Evolutionary conservation across 2,113 vertebrate genomes (phyloP).

Genomic region (Odontesthes bonariensis): DNA sequence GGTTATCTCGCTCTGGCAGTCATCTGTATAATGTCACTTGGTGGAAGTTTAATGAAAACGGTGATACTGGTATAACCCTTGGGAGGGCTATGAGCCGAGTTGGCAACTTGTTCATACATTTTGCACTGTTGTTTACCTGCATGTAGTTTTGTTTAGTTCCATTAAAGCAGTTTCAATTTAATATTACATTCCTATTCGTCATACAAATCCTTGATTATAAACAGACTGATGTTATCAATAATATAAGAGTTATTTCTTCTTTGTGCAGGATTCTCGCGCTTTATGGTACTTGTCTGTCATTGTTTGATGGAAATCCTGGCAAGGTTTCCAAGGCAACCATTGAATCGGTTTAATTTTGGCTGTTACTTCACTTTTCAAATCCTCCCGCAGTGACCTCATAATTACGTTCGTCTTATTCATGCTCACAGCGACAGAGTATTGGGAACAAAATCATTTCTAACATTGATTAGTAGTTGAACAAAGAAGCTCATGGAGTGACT

Average conservation of each 20-base stretch:
- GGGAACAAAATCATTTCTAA: conserved; percentile 39
- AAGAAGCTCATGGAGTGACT: conserved; percentile 20
- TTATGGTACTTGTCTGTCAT: conserved; percentile 34
- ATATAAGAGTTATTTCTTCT: background rate
- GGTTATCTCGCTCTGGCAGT: conserved; percentile 43
- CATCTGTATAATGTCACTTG: conserved; percentile 47
- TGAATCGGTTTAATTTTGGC: conserved; percentile 55
- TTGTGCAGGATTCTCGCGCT: conserved; percentile 14
- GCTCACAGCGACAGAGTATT: conserved; percentile 36
- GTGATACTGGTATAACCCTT: conserved; percentile 22
- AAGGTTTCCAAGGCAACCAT: conserved; percentile 71
- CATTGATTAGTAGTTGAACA: conserved; percentile 50
- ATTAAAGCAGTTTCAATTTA: background rate
- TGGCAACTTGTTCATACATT: conserved; percentile 21
- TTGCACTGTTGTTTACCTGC: conserved; percentile 21
- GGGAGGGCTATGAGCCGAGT: conserved; percentile 1
- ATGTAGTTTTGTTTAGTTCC: background rate
- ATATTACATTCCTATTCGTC: background rate
- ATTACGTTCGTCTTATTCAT: conserved; percentile 49
- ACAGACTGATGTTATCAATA: background rate
- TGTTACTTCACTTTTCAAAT: conserved; percentile 45
- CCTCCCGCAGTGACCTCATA: conserved; percentile 49
- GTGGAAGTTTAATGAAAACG: conserved; percentile 48
- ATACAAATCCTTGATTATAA: background rate
- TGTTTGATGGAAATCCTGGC: conserved; percentile 52